phyloP scores from a whole-genome alignment of 2,888 invertebrate genomes.

The Melieria crassipennis region DNA sequence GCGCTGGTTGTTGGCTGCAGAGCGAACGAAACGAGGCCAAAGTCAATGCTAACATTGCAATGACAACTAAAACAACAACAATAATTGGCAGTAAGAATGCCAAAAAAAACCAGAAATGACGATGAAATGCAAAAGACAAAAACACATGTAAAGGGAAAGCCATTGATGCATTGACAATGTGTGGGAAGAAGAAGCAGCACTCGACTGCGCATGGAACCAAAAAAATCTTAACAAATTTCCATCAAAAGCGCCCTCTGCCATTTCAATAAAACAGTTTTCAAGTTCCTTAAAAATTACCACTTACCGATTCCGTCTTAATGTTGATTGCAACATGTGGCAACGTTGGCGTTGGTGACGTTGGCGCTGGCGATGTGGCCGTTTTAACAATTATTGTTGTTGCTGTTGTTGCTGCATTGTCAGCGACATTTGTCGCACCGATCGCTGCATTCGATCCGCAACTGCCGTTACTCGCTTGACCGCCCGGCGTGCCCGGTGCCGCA shows the following conservation, averaged over 20 bases:
- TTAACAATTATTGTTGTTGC: slow-evolving; percentile 45
- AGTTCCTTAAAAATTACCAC: slow-evolving; percentile 37
- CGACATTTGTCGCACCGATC: slow-evolving; percentile 38
- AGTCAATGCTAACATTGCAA: slow-evolving; percentile 3
- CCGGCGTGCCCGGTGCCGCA: slow-evolving; percentile 38
- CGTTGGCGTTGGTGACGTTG: slow-evolving; percentile 19
- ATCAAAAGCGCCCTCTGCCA: not conserved
- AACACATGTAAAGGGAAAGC: slow-evolving; percentile 2
- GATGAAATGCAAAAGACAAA: not conserved
- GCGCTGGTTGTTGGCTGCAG: not conserved
- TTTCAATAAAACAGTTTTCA: not conserved
- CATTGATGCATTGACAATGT: too few species aligned
- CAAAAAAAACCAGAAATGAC: slow-evolving; percentile 10
- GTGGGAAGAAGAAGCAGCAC: not conserved
- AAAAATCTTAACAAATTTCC: not conserved
- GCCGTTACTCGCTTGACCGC: slow-evolving; percentile 46
- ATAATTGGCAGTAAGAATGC: slow-evolving; percentile 10
- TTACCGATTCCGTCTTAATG: slow-evolving; percentile 62
- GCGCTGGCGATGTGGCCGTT: slow-evolving; percentile 43
- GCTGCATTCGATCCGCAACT: slow-evolving; percentile 40
- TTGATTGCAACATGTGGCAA: slow-evolving; percentile 49
- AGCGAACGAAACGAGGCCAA: slow-evolving; percentile 15
- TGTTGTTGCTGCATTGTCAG: slow-evolving; percentile 42
- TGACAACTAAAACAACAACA: not conserved
- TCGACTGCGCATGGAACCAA: not conserved